Percentiles rank a stretch among this genome's conserved stretches.
These are phyloP conservation scores for Chalcis sispes DNA, from an alignment of 2,888 invertebrate genomes.

Conservation along the genomic window DNA sequence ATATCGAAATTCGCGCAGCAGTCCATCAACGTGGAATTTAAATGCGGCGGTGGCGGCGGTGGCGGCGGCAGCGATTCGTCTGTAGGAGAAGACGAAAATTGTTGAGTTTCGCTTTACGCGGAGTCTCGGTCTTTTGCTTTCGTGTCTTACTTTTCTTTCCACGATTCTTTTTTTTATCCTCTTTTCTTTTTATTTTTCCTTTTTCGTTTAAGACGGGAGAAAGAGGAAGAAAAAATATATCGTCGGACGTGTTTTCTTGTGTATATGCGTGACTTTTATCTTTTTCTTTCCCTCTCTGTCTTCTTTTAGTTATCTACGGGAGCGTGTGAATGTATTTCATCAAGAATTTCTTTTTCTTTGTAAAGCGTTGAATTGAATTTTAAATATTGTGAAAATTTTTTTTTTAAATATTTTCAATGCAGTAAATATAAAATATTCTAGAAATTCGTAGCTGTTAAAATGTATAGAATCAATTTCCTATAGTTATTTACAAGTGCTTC, in stretches of 20 bases:
- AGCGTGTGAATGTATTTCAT: conserved; percentile 38
- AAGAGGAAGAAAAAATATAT: conserved; percentile 6
- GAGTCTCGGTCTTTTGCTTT: conserved; percentile 18
- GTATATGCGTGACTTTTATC: not conserved
- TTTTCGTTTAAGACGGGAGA: no score
- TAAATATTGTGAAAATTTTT: no score
- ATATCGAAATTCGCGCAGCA: conserved; percentile 55
- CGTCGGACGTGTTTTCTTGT: not conserved
- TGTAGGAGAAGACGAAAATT: conserved; percentile 35
- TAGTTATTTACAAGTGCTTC: no score
- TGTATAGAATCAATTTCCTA: no score
- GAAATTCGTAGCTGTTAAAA: no score
- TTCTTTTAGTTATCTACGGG: not conserved
- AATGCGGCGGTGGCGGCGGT: conserved; percentile 29
- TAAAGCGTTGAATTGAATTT: no score
- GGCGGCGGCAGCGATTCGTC: not conserved
- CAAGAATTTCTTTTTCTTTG: no score
- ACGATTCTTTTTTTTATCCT: no score
- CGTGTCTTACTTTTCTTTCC: not conserved
- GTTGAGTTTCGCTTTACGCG: conserved; percentile 37
- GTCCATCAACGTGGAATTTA: conserved; percentile 53
- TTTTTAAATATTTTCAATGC: no score
- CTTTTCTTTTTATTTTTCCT: no score
- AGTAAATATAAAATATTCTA: no score
- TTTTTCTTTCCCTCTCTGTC: not conserved